A percentile compares a stretch with the other conserved stretches of the same genome.
Conservation (phyloP, 2,888 invertebrate species). For the Plusia festucae region DNA sequence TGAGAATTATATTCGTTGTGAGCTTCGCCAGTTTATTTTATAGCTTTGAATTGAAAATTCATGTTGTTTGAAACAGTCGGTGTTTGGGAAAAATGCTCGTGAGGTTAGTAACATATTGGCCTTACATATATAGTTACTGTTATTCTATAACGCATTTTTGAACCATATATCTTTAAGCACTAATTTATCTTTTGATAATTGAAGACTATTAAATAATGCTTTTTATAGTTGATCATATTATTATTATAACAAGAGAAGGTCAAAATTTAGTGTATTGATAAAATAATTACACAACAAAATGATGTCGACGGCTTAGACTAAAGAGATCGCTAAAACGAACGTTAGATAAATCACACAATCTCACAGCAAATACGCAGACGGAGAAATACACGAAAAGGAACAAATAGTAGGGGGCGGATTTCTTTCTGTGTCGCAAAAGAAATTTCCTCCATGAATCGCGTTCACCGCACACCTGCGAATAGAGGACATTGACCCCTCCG, state of each 20-base stretch:
- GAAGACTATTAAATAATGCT: too few species aligned
- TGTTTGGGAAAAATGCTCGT: neutral
- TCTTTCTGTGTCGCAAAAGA: slow-evolving; percentile 66
- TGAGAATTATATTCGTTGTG: neutral
- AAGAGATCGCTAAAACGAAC: too few species aligned
- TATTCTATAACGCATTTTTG: too few species aligned
- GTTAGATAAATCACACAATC: neutral
- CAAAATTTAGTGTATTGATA: neutral
- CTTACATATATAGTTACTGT: too few species aligned
- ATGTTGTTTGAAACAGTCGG: neutral
- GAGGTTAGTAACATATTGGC: too few species aligned
- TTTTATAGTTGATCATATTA: too few species aligned
- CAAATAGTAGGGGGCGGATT: slow-evolving; percentile 60
- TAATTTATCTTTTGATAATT: too few species aligned
- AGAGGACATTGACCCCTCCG: slow-evolving; percentile 54
- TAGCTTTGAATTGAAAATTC: neutral
- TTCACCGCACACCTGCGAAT: slow-evolving; percentile 64
- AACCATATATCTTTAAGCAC: too few species aligned
- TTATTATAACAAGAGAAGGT: too few species aligned
- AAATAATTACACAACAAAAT: neutral
- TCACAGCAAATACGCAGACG: neutral
- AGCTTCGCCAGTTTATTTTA: neutral
- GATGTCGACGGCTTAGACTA: neutral
- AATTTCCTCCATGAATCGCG: slow-evolving; percentile 64
- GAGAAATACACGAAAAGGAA: neutral